A percentile compares a stretch with the other conserved stretches of the same genome.
Evolutionary conservation across 37 sponge, comb jelly and placozoan genomes (phyloP).

Genomic region (Halichondria panicea): DNA sequence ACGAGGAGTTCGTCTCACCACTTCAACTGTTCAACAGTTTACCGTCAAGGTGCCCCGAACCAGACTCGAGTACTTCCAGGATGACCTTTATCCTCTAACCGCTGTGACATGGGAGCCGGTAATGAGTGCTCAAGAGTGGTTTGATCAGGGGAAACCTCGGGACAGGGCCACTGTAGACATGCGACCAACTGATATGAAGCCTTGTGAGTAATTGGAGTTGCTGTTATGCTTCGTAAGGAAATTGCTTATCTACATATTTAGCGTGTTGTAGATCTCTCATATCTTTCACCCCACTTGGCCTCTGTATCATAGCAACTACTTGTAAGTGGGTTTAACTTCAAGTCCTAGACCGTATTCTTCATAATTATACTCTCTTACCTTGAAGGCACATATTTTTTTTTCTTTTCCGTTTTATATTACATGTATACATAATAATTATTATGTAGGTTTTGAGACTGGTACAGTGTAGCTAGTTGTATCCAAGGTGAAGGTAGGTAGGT

Average conservation of each 20-base stretch:
- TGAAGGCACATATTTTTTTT: no score
- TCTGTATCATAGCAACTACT: neutral
- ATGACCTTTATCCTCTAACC: slow-evolving; percentile 85
- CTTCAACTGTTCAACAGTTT: slow-evolving; percentile 67
- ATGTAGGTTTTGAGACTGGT: no score
- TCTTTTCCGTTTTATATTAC: no score
- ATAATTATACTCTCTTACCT: no score
- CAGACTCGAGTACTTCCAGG: slow-evolving; percentile 88
- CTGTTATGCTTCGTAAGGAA: no score
- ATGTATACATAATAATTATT: no score
- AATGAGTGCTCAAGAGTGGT: slow-evolving; percentile 77
- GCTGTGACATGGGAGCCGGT: slow-evolving; percentile 57
- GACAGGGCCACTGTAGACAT: slow-evolving; percentile 36
- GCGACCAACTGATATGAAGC: slow-evolving; percentile 81
- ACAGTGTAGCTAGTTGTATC: no score
- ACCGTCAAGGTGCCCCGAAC: slow-evolving; percentile 79
- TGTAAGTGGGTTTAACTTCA: neutral
- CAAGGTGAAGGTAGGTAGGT: no score
- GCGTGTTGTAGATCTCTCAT: neutral
- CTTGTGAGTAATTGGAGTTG: slow-evolving; percentile 51
- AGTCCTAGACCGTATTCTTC: no score
- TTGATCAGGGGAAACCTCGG: slow-evolving; percentile 56
- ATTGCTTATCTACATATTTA: no score
- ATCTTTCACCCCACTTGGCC: neutral
- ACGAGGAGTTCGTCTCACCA: slow-evolving; percentile 68